These are phyloP conservation scores for Enteromius anoplus DNA, from an alignment of 2,797 vertebrate genomes.

Conservation along the genomic window DNA sequence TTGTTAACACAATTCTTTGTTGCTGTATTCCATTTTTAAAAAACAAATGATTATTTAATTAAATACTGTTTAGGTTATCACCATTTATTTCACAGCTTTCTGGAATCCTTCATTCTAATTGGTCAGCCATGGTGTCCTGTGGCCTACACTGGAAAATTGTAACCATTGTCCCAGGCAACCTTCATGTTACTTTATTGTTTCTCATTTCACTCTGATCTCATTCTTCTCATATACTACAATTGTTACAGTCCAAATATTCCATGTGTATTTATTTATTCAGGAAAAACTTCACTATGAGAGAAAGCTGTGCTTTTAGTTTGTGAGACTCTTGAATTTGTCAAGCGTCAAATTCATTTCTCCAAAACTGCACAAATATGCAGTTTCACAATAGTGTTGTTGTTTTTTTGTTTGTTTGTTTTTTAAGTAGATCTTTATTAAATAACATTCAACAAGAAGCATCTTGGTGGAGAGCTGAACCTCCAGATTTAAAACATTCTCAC, in stretches of 20 bases:
- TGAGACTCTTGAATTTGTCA: not conserved
- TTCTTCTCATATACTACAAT: not conserved
- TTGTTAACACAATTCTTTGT: constrained; percentile 1
- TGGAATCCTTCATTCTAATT: not conserved
- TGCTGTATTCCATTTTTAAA: not conserved
- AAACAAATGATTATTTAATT: not conserved
- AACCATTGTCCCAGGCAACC: not conserved
- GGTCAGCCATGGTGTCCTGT: not conserved
- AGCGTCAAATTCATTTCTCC: not conserved
- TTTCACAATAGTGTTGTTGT: too few relatives aligned
- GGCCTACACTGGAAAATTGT: not conserved
- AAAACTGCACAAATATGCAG: not conserved
- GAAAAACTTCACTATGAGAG: not conserved
- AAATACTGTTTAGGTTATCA: not conserved
- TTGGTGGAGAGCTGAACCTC: not conserved
- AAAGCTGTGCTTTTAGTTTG: constrained; percentile 3
- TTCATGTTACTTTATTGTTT: not conserved
- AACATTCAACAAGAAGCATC: not conserved
- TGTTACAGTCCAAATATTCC: not conserved
- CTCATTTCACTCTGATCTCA: not conserved
- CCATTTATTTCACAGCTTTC: not conserved
- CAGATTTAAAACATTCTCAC: constrained; percentile 6
- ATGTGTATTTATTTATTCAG: not conserved
- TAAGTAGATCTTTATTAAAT: not conserved
- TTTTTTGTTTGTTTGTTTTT: too few relatives aligned